Conservation (phyloP, 1,140 invertebrate genomes). For the Drosophila pseudoananassae region DNA sequence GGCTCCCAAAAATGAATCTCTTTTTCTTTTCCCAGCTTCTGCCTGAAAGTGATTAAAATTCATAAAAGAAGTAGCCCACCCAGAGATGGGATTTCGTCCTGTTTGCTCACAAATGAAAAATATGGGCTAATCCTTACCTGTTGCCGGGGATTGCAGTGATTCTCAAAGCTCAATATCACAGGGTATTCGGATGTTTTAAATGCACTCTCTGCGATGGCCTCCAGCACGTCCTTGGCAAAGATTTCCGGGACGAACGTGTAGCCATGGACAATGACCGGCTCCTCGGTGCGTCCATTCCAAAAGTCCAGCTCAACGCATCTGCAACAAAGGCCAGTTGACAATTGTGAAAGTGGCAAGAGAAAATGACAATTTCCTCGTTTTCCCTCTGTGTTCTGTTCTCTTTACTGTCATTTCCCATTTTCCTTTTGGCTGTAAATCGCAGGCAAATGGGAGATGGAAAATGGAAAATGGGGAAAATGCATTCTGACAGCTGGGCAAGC, state of each 20-base stretch:
- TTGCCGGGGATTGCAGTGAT: constrained; percentile 97
- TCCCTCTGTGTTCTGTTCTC: background rate
- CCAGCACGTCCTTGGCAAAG: constrained; percentile 96
- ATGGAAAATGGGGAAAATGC: constrained; percentile 7
- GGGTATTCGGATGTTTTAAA: constrained; percentile 99
- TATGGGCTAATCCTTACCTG: constrained; percentile 84
- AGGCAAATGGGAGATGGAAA: constrained; percentile 15
- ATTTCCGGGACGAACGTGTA: constrained; percentile 99
- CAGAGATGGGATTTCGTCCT: too few relatives aligned
- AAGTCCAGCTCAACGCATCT: constrained; percentile 98
- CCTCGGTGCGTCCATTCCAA: constrained; percentile 97
- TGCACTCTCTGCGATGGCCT: constrained; percentile 98
- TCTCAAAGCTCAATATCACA: constrained; percentile 98
- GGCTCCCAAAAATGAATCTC: too few relatives aligned
- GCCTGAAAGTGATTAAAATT: too few relatives aligned
- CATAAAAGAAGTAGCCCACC: too few relatives aligned
- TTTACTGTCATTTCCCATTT: constrained; percentile 12
- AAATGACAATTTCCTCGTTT: constrained; percentile 38
- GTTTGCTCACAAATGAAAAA: too few relatives aligned
- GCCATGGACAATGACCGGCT: constrained; percentile 98
- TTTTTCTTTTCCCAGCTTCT: too few relatives aligned
- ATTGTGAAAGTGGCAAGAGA: constrained; percentile 41
- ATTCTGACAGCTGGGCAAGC: constrained; percentile 26
- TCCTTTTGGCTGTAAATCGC: constrained; percentile 21
- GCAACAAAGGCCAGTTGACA: background rate